These are phyloP conservation scores for Ashinkailepas kermadecensis DNA, from an alignment of 2,888 invertebrate species.

Conservation along the genomic window DNA sequence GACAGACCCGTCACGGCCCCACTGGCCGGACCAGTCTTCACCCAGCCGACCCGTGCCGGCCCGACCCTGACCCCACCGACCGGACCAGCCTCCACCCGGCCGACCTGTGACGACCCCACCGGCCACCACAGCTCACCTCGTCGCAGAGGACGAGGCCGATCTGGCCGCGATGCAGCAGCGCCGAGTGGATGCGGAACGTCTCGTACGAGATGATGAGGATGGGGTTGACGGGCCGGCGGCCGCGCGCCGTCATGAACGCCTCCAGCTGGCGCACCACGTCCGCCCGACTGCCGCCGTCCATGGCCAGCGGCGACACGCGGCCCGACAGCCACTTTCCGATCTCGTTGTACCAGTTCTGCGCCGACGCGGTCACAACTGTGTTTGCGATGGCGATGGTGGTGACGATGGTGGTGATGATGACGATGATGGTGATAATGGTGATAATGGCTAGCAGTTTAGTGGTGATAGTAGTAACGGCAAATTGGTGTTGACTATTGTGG, in stretches of 20 bases:
- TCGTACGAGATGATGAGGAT: slow-evolving; percentile 98
- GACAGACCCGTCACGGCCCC: too few species aligned
- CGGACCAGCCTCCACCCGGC: too few species aligned
- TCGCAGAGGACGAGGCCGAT: slow-evolving; percentile 97
- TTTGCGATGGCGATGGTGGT: background rate
- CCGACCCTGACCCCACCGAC: too few species aligned
- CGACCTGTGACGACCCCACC: too few species aligned
- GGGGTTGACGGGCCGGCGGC: slow-evolving; percentile 68
- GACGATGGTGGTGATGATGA: background rate
- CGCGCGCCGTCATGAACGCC: slow-evolving; percentile 64
- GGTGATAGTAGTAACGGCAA: too few species aligned
- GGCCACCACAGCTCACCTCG: slow-evolving; percentile 52
- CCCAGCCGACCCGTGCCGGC: too few species aligned
- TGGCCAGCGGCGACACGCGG: slow-evolving; percentile 68
- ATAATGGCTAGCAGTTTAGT: too few species aligned
- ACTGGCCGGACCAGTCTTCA: too few species aligned
- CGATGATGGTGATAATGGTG: too few species aligned
- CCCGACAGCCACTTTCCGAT: slow-evolving; percentile 92
- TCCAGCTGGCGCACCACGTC: slow-evolving; percentile 72
- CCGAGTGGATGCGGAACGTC: slow-evolving; percentile 88
- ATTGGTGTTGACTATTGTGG: too few species aligned
- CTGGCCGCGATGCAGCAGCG: slow-evolving; percentile 78
- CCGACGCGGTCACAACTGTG: background rate
- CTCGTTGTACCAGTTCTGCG: slow-evolving; percentile 93
- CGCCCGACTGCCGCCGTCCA: slow-evolving; percentile 79